Conservation (phyloP, 1,140 invertebrate genomes). For the Aphelinus atriplicis region DNA sequence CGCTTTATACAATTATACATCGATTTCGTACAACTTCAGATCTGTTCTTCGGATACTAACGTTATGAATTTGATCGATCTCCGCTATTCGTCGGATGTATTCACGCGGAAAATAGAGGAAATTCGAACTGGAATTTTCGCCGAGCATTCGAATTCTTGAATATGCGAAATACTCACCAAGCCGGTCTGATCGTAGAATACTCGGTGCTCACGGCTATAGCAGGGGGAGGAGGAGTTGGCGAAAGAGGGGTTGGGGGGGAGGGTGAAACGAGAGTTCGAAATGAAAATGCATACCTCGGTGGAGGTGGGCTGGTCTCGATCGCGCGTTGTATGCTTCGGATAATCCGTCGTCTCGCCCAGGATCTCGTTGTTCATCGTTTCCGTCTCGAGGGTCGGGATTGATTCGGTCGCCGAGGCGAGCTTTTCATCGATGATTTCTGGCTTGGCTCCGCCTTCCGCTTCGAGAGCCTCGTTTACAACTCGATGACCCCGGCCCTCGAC, state of each 20-base stretch:
- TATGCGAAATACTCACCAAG: too few species aligned
- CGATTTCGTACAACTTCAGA: too few species aligned
- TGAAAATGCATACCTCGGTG: conserved; percentile 37
- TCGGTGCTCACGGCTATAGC: too few species aligned
- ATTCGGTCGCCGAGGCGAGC: conserved; percentile 42
- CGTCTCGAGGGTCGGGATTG: conserved; percentile 52
- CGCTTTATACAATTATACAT: too few species aligned
- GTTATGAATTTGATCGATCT: too few species aligned
- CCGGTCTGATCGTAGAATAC: too few species aligned
- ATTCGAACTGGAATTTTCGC: too few species aligned
- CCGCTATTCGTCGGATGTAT: too few species aligned
- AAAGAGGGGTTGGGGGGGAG: background rate
- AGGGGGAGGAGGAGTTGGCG: background rate
- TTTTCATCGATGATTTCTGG: conserved; percentile 21
- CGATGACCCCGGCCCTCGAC: conserved; percentile 59
- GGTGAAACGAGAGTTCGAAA: background rate
- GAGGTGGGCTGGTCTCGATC: conserved; percentile 41
- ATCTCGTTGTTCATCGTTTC: conserved; percentile 63
- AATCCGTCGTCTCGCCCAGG: conserved; percentile 54
- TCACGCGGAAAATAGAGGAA: too few species aligned
- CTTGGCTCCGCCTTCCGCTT: background rate
- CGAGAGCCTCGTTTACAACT: conserved; percentile 50
- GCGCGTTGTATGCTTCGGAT: conserved; percentile 51
- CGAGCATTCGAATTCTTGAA: too few species aligned
- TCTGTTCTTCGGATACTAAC: too few species aligned